These are phyloP conservation scores for Xestia sexstrigata DNA, from an alignment of 2,888 invertebrate species.

Conservation along the genomic window DNA sequence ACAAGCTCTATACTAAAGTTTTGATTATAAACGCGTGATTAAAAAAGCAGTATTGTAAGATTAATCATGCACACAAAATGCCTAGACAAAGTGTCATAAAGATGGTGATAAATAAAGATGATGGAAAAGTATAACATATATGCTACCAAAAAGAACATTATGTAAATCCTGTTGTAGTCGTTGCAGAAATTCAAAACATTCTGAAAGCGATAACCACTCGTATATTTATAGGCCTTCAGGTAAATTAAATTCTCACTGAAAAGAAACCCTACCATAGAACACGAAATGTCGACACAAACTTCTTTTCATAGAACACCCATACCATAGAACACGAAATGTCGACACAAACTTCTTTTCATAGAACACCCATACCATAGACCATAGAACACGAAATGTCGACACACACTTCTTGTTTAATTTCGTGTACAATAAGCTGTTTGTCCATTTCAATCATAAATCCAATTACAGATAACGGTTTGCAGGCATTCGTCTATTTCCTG, in stretches of 20 bases:
- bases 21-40: background rate
- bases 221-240: background rate
- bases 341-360: too few relatives aligned
- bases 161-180: background rate
- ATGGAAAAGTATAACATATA: background rate
- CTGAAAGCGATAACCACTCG: background rate
- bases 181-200: background rate
- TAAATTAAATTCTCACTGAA: background rate
- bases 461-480: constrained; percentile 22
- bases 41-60: background rate
- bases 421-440: background rate
- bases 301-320: too few relatives aligned
- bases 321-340: background rate
- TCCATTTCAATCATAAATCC: constrained; percentile 30
- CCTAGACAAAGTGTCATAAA: too few relatives aligned
- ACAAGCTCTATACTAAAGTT: background rate
- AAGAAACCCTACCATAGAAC: background rate
- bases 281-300: background rate
- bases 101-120: background rate
- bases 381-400: background rate
- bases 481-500: constrained; percentile 14
- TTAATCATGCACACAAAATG: background rate
- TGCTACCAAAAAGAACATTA: background rate
- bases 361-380: too few relatives aligned
- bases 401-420: background rate